A percentile compares a stretch with the other conserved stretches of the same genome.
Conservation (phyloP, 2,797 vertebrate species). For the Anomalospiza imberbis region DNA sequence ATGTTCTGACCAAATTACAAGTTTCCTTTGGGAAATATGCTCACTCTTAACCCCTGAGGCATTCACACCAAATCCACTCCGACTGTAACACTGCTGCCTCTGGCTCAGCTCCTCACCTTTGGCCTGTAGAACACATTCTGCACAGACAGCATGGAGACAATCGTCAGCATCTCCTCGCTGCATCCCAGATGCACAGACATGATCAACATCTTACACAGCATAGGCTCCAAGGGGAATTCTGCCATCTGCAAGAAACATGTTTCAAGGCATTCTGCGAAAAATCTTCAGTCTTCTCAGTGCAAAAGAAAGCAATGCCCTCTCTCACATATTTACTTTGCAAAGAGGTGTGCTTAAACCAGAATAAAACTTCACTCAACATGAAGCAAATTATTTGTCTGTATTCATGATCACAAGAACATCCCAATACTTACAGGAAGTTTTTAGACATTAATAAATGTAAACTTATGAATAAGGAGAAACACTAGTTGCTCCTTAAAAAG, state of each 20-base stretch:
- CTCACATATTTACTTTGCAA: not conserved
- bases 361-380: not conserved
- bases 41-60: not conserved
- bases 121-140: conserved; percentile 99
- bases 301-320: not conserved
- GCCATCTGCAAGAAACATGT: conserved; percentile 85
- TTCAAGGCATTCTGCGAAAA: not conserved
- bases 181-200: conserved; percentile 98
- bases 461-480: not conserved
- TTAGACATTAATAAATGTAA: not conserved
- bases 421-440: not conserved
- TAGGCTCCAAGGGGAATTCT: conserved; percentile 97
- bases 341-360: not conserved
- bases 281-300: not conserved
- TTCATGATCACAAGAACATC: not conserved
- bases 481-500: not conserved
- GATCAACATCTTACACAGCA: conserved; percentile 99
- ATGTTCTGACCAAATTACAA: not conserved
- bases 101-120: conserved; percentile 76
- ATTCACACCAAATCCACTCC: not conserved
- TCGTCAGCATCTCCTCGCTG: conserved; percentile 98
- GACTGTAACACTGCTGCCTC: not conserved
- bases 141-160: conserved; percentile 97
- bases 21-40: not conserved
- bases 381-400: not conserved